phyloP scores from a whole-genome alignment of 2,888 invertebrate genomes.

The Polymixis flavicincta region DNA sequence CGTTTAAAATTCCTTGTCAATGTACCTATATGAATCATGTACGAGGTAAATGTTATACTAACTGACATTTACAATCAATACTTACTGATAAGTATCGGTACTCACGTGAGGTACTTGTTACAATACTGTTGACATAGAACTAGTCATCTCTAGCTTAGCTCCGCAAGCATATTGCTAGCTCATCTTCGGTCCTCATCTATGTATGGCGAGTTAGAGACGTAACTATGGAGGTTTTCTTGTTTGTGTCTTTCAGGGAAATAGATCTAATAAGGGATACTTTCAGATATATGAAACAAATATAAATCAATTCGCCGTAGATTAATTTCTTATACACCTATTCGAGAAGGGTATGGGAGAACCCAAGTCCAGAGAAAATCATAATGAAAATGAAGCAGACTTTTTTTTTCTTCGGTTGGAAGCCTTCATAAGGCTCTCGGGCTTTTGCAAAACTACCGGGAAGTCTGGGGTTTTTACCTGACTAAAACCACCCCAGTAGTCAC shows the following conservation, averaged over 20 bases:
- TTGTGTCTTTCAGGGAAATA: too few relatives aligned
- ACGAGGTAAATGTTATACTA: conserved; percentile 44
- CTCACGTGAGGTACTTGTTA: conserved; percentile 30
- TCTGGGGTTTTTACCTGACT: too few relatives aligned
- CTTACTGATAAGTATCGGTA: conserved; percentile 35
- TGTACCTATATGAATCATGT: conserved; percentile 41
- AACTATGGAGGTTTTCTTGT: too few relatives aligned
- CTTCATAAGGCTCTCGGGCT: too few relatives aligned
- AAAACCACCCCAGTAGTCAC: too few relatives aligned
- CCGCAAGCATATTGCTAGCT: background rate
- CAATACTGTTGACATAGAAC: conserved; percentile 6
- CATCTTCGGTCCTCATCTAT: background rate
- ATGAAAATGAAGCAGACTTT: background rate
- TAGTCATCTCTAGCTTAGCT: conserved; percentile 7
- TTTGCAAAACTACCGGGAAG: too few relatives aligned
- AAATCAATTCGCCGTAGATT: fast-evolving
- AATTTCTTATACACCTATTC: background rate
- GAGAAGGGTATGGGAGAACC: background rate
- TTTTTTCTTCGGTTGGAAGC: too few relatives aligned
- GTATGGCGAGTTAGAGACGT: background rate
- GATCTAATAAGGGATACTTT: too few relatives aligned
- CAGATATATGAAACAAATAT: background rate
- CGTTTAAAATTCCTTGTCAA: conserved; percentile 42
- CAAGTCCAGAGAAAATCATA: background rate
- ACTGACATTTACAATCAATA: conserved; percentile 57